Base-by-base conservation (phyloP, 2,797 vertebrate genomes). In the Pachyuromys duprasi region DNA sequence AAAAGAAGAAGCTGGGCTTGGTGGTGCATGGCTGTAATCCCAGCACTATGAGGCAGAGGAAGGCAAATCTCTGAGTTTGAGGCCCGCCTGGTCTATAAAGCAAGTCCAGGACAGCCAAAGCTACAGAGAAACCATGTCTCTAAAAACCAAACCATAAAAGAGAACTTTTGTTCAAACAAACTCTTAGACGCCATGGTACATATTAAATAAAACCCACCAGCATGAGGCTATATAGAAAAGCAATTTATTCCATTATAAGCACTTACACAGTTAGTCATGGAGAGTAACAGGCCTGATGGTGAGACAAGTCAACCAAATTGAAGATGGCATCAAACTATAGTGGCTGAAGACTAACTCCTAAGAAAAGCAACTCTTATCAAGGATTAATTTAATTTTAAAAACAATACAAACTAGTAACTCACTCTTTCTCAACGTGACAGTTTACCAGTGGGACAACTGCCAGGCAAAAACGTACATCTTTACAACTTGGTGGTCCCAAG, bases 181-280 rank as follows among this genome's bases (percentile, higher is more conserved):
- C 0, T 62, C 15, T 90, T 36, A 86, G n/a, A 89, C 93, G 36
- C 39, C 36, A 86, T 93, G 78, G 96, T 72, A 33, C 65, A 94
- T 33, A 88, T 63, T 89, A 90, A 97, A 96, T 78, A 96, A 97
- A 96, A 95, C 45, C 79, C 94, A 97, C 42, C 49, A 83, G 53
- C 9, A n/a, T 88, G 90, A 53, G 0, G 74, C 95, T 98, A 98
- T 18, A 95, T 98, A 98, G 98, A 99, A 99, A 98, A 98, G 98
- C 97, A 97, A 98, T 98, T 99, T 98, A 98, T 98, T 98, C 97
- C 96, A 96, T 97, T 97, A 97, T 98, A 98, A 98, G 98, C 97
- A 98, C 98, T 98, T 98, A 98, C 98, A 98, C 93, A 98, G 74
- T 98, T 97, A 98, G 98, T 98, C 92, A 98, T 96, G 97, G 96